Evolutionary conservation across 2,888 invertebrate genomes (phyloP).

Genomic region (Drosophila testacea): DNA sequence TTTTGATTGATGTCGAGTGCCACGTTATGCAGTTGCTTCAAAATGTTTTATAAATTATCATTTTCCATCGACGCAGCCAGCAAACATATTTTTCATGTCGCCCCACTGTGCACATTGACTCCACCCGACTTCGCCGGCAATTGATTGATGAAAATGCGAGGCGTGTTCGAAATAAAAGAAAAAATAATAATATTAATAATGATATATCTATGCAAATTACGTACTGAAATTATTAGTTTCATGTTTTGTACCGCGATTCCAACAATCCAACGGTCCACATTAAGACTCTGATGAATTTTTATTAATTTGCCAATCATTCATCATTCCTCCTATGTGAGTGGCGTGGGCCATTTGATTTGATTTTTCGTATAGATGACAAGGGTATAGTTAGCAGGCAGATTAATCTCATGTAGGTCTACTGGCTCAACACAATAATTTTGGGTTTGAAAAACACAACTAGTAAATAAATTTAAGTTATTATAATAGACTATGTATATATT

Average conservation of each 20-base stretch:
- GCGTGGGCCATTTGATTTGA: slow-evolving; percentile 22
- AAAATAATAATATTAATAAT: slow-evolving; percentile 73
- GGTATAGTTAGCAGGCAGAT: background rate
- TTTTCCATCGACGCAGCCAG: slow-evolving; percentile 70
- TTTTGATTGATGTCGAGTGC: slow-evolving; percentile 73
- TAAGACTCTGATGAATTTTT: slow-evolving; percentile 55
- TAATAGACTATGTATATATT: background rate
- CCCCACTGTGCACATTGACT: slow-evolving; percentile 29
- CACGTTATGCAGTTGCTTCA: slow-evolving; percentile 68
- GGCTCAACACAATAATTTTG: background rate
- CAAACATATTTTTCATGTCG: slow-evolving; percentile 75
- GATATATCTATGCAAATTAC: slow-evolving; percentile 80
- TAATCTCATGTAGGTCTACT: background rate
- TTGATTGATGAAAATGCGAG: slow-evolving; percentile 75
- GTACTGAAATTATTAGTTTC: slow-evolving; percentile 71
- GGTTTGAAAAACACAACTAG: background rate
- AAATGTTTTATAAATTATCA: slow-evolving; percentile 81
- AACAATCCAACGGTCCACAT: slow-evolving; percentile 20
- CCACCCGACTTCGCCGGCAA: slow-evolving; percentile 8
- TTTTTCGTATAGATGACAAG: slow-evolving; percentile 3
- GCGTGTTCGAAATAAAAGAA: slow-evolving; percentile 56
- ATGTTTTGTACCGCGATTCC: slow-evolving; percentile 45
- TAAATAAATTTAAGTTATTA: background rate
- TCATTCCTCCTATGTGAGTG: slow-evolving; percentile 37
- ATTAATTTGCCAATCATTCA: slow-evolving; percentile 76